Conservation (phyloP, 1,140 invertebrate genomes). For the Stegodyphus dumicola region DNA sequence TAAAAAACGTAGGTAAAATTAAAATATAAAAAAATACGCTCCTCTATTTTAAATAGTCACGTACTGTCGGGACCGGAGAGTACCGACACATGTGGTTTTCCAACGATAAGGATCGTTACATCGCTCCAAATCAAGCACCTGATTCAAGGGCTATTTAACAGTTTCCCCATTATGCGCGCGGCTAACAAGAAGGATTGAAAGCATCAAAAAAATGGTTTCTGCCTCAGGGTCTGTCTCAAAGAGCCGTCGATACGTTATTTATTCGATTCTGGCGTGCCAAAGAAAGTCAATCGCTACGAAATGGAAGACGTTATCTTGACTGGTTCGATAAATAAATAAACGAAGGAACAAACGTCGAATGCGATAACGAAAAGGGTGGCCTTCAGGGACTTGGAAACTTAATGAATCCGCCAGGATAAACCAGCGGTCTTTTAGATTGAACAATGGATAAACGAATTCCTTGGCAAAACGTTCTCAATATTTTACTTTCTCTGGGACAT, state of each 20-base stretch:
- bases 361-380: slow-evolving; percentile 4
- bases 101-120: slow-evolving; percentile 20
- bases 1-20: too few relatives aligned
- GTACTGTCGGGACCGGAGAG: not conserved
- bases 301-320: slow-evolving; percentile 45
- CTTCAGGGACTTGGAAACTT: slow-evolving; percentile 34
- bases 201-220: not conserved
- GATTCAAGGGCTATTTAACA: slow-evolving; percentile 28
- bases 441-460: slow-evolving; percentile 37
- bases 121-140: not conserved
- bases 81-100: slow-evolving; percentile 3
- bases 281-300: slow-evolving; percentile 27
- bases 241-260: slow-evolving; percentile 43
- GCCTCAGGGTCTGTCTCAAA: not conserved
- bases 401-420: slow-evolving; percentile 43
- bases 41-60: too few relatives aligned
- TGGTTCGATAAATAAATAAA: slow-evolving; percentile 55
- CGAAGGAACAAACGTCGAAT: slow-evolving; percentile 30
- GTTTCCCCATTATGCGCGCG: slow-evolving; percentile 43
- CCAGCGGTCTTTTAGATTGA: slow-evolving; percentile 36
- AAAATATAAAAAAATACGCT: too few relatives aligned
- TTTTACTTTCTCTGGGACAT: not conserved
- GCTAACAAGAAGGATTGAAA: slow-evolving; percentile 4
- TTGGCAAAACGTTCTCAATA: not conserved
- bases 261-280: slow-evolving; percentile 49